phyloP scores from a whole-genome alignment of 1,140 invertebrate genomes.

The Daktulosphaira vitifoliae region DNA sequence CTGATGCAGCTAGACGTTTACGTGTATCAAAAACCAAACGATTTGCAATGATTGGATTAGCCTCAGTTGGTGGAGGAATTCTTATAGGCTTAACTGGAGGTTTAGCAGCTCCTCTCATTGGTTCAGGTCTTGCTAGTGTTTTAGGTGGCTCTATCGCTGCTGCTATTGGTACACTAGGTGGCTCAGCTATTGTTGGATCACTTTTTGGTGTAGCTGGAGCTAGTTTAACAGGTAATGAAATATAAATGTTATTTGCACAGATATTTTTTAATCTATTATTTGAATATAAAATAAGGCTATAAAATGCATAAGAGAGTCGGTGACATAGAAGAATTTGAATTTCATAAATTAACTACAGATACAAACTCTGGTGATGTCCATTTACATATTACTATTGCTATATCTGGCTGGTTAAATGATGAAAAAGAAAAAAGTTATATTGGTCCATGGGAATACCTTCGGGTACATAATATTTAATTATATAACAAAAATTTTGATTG shows the following conservation, averaged over 20 bases:
- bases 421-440: slow-evolving; percentile 39
- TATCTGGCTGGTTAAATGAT: slow-evolving; percentile 58
- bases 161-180: slow-evolving; percentile 52
- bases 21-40: slow-evolving; percentile 53
- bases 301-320: slow-evolving; percentile 65
- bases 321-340: slow-evolving; percentile 61
- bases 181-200: slow-evolving; percentile 56
- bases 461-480: slow-evolving; percentile 5
- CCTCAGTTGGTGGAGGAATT: slow-evolving; percentile 56
- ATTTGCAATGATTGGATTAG: slow-evolving; percentile 55
- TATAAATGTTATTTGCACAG: slow-evolving; percentile 2
- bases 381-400: slow-evolving; percentile 56
- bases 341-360: slow-evolving; percentile 47
- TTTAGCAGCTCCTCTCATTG: slow-evolving; percentile 58
- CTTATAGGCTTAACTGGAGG: slow-evolving; percentile 59
- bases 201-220: slow-evolving; percentile 62
- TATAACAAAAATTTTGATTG: too few species aligned
- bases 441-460: slow-evolving; percentile 7
- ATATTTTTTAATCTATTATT: not conserved
- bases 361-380: slow-evolving; percentile 41
- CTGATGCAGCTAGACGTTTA: slow-evolving; percentile 46
- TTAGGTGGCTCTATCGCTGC: slow-evolving; percentile 50
- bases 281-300: slow-evolving; percentile 46
- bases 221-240: slow-evolving; percentile 50
- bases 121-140: slow-evolving; percentile 52